Evolutionary conservation across 2,113 vertebrate genomes (phyloP), one percentile per base, ranked within the genome.

Genomic region (Ornithorhynchus anatinus): DNA sequence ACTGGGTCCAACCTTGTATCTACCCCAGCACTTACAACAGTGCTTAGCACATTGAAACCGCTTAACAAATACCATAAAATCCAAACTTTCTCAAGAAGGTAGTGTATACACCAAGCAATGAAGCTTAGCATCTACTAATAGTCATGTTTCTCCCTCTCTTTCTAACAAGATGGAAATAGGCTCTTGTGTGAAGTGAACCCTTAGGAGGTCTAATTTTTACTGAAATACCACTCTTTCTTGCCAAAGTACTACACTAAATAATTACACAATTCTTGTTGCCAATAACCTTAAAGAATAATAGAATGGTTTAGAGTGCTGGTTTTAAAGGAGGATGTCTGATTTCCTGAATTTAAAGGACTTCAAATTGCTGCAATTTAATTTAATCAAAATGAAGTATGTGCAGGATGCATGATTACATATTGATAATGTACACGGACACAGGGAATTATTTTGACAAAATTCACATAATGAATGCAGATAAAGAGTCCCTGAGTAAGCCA

Each of bases 381-480:
- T 80, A 88, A 92, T 89, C 89, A 80, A 89, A 91, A 86, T 72
- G 62, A 88, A 91, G 85, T 84, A 47, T 17, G 58, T 80, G 85
- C 52, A 81, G 84, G 91, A 89, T 82, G 61, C 63, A 70, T 87
- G 88, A 87, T 85, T 88, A 86, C 72, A 76, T 86, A 88, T 79
- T 89, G 84, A 77, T 90, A 90, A 91, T 84, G 53, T 74, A 85
- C 63, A 80, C 32, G 10, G 57, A 75, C 51, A 75, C 76, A 77
- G 59, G 64, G 86, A 89, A 86, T 86, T 82, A 82, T 89, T 91
- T 84, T 85, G 89, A 92, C 79, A 89, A 91, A 91, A 87, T 82
- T 89, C 81, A 84, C 81, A 86, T 83, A 89, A 88, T 84, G 66
- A 80, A 85, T 89, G 86, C 79, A 87, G 68, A 89, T 81, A 77